These are phyloP conservation scores for Dinomys branickii DNA, from an alignment of 2,113 vertebrate species.

Conservation along the genomic window DNA sequence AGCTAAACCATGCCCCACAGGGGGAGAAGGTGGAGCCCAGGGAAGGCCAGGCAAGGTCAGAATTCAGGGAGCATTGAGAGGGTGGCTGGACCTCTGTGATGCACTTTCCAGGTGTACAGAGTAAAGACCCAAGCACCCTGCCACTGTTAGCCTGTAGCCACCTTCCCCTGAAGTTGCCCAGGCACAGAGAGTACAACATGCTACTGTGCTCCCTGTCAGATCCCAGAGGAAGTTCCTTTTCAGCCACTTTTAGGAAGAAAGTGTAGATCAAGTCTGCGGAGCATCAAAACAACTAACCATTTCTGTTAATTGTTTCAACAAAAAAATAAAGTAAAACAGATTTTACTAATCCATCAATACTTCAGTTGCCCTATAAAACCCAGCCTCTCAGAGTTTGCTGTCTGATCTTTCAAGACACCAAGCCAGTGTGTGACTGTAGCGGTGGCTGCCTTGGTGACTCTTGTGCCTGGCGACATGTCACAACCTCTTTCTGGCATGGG, in stretches of 20 bases:
- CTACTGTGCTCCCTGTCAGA: fast-evolving
- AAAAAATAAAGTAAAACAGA: background rate
- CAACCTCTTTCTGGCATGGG: fast-evolving
- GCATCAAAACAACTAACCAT: background rate
- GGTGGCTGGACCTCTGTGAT: too few species aligned
- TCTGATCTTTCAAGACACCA: fast-evolving
- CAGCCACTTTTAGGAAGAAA: background rate
- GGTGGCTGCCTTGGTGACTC: background rate
- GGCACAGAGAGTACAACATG: background rate
- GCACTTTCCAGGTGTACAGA: background rate
- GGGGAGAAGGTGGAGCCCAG: background rate
- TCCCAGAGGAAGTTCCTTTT: background rate
- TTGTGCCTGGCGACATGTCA: fast-evolving
- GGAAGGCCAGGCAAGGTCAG: background rate
- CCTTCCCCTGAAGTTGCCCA: fast-evolving
- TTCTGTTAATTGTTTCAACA: background rate
- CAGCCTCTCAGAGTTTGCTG: background rate
- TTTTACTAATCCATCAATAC: background rate
- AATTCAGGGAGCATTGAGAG: background rate
- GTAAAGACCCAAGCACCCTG: background rate
- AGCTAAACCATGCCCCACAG: fast-evolving
- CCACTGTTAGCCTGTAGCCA: background rate
- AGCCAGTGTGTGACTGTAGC: fast-evolving
- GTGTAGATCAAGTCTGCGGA: background rate
- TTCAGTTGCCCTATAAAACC: background rate